These are phyloP conservation scores for Melierax canorus DNA, from an alignment of 2,113 vertebrate species.

Conservation along the genomic window DNA sequence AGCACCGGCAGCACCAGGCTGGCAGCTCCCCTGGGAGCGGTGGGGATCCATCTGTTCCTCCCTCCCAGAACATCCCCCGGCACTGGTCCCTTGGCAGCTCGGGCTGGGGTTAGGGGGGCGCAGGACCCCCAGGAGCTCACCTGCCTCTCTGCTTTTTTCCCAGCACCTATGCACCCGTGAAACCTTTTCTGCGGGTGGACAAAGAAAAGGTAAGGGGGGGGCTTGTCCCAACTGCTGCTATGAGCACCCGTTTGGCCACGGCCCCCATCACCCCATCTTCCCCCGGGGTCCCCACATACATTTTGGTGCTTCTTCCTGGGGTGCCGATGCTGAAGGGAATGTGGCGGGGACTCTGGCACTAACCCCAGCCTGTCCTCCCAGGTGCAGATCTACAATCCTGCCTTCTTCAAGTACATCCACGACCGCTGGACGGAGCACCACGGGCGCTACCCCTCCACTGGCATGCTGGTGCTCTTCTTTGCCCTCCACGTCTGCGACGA, in stretches of 20 bases:
- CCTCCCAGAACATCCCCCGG: not conserved
- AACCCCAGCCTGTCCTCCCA: not conserved
- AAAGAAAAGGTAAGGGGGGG: constrained; percentile 89
- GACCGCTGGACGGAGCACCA: constrained; percentile 94
- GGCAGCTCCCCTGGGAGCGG: not conserved
- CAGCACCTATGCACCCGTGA: constrained; percentile 96
- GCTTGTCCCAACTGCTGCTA: fast-evolving
- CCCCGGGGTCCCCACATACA: fast-evolving
- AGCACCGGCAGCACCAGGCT: not conserved
- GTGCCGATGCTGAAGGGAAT: not conserved
- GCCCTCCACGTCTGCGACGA: constrained; percentile 95
- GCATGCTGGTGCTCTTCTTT: constrained; percentile 97
- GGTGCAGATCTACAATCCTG: constrained; percentile 98
- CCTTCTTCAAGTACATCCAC: constrained; percentile 99
- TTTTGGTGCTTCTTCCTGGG: not conserved
- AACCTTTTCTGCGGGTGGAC: constrained; percentile 97
- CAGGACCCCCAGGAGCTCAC: not conserved
- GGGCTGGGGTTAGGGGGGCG: not conserved
- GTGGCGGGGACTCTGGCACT: not conserved
- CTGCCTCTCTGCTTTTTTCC: not conserved
- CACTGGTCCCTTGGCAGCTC: not conserved
- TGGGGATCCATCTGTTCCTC: not conserved
- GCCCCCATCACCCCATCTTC: not conserved
- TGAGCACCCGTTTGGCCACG: fast-evolving
- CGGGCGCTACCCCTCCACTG: constrained; percentile 96